These are phyloP conservation scores for Pristionchus japonicus DNA, from an alignment of 2,888 invertebrate genomes.

Conservation along the genomic window DNA sequence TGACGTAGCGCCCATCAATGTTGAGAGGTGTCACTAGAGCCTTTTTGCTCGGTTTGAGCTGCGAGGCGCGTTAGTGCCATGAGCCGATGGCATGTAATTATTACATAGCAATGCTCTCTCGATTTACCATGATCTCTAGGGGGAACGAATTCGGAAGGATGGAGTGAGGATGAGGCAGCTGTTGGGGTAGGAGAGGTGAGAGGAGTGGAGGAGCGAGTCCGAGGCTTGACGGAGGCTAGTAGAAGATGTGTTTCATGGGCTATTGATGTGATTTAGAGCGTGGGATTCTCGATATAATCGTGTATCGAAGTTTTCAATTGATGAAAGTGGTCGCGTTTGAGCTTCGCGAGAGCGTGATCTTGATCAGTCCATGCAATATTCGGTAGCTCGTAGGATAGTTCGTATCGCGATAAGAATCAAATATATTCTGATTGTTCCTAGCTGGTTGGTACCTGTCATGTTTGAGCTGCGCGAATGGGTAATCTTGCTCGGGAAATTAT, in stretches of 20 bases:
- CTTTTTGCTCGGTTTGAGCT: neutral
- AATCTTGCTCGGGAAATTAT: no score
- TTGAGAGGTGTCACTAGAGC: neutral
- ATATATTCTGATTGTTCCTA: no score
- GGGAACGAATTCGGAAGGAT: neutral
- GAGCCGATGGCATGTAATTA: neutral
- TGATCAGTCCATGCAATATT: no score
- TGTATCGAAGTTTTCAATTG: neutral
- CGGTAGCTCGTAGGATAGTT: no score
- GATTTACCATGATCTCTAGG: neutral
- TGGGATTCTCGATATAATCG: neutral
- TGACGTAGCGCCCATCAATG: no score
- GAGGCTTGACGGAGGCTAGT: neutral
- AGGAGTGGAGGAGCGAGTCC: neutral
- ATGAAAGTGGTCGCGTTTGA: neutral
- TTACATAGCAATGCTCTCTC: neutral
- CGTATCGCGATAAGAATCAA: no score
- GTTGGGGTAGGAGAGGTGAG: conserved; percentile 2
- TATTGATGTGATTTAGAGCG: neutral
- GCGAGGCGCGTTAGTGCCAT: neutral
- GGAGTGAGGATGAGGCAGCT: neutral
- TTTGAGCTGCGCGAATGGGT: no score
- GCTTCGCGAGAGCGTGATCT: neutral
- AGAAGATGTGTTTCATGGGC: neutral
- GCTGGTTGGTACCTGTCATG: no score